phyloP scores from a whole-genome alignment of 2,113 vertebrate genomes.

The Phrynosoma blainvillii region DNA sequence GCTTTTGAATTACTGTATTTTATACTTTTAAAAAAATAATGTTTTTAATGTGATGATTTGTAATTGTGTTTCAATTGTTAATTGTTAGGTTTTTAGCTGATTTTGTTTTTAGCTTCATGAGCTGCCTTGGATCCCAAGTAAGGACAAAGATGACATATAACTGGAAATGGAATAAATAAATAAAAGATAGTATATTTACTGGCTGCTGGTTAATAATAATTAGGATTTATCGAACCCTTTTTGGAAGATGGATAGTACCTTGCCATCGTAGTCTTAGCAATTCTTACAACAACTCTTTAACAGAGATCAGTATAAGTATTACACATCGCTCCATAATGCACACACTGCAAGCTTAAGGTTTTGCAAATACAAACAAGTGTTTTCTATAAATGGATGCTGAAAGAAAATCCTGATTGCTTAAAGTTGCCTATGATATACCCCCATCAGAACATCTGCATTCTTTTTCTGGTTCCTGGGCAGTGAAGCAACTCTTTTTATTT shows the following conservation, averaged over 20 bases:
- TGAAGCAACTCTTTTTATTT: background rate
- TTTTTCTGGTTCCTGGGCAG: background rate
- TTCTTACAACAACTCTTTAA: background rate
- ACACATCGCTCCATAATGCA: background rate
- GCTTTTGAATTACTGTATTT: no score
- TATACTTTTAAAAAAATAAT: no score
- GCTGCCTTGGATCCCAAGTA: no score
- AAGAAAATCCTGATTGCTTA: background rate
- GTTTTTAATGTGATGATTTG: no score
- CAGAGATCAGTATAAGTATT: background rate
- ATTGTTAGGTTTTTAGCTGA: no score
- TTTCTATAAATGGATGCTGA: background rate
- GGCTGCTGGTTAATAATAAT: background rate
- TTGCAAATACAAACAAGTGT: background rate
- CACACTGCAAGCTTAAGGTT: background rate
- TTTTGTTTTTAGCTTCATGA: no score
- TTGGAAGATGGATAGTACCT: background rate
- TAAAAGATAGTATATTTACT: background rate
- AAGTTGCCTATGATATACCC: background rate
- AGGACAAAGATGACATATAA: no score
- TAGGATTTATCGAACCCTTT: background rate
- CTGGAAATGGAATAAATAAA: background rate
- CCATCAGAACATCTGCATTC: background rate
- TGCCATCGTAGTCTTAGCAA: background rate
- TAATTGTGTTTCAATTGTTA: no score